Conservation (phyloP, 1,140 invertebrate genomes). For the Whitmania pigra region DNA sequence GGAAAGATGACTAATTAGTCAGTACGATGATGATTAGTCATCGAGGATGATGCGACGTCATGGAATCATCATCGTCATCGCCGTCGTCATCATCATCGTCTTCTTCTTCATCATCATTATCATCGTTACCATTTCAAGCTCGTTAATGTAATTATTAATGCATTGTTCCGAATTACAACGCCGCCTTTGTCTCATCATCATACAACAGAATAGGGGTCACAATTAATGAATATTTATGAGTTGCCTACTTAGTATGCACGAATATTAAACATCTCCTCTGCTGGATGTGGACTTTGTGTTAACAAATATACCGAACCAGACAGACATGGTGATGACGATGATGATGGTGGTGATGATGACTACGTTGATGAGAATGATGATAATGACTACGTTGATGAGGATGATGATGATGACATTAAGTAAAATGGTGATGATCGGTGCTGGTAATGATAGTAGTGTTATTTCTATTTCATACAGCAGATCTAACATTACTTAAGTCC, state of each 20-base stretch:
- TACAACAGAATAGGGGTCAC: background rate
- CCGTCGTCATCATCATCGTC: background rate
- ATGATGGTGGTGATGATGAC: slow-evolving; percentile 4
- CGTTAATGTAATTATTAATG: background rate
- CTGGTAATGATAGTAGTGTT: background rate
- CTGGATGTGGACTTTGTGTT: background rate
- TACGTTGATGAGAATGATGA: background rate
- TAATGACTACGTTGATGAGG: background rate
- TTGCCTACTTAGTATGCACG: background rate
- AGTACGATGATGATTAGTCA: too few relatives aligned
- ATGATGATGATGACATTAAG: background rate
- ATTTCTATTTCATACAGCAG: too few relatives aligned
- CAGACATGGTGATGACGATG: background rate
- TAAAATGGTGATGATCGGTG: background rate
- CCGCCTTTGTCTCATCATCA: background rate
- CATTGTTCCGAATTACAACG: background rate
- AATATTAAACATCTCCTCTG: background rate
- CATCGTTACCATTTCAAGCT: background rate
- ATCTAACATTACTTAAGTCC: too few relatives aligned
- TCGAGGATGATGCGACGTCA: too few relatives aligned
- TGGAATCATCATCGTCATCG: background rate
- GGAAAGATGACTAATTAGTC: too few relatives aligned
- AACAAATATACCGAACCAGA: background rate
- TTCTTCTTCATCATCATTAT: background rate
- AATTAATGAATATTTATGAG: background rate